Percentiles rank a stretch among this genome's conserved stretches.
Conservation (phyloP, 2,797 vertebrate genomes). For the Onychomys arenicola region DNA sequence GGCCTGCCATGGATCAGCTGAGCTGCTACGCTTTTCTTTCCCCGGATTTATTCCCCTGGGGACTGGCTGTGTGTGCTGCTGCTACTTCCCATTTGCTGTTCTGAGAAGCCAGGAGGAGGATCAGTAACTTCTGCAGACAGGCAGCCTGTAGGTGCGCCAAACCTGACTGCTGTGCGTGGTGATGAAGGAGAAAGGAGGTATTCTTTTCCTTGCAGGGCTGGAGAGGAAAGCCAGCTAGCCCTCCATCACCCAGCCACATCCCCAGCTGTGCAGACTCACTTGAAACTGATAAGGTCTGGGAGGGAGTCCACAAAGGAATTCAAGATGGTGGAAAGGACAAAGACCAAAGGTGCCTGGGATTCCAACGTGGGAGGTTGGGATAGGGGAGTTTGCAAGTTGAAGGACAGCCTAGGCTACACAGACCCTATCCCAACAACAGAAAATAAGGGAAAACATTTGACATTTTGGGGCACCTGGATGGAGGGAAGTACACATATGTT, state of each 20-base stretch:
- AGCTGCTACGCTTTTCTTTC: background rate
- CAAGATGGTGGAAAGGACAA: background rate
- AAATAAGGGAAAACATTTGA: background rate
- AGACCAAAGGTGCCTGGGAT: background rate
- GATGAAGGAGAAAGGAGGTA: background rate
- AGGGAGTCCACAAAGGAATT: background rate
- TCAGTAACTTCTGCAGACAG: background rate
- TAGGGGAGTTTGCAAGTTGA: background rate
- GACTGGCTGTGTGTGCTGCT: background rate
- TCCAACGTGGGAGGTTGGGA: background rate
- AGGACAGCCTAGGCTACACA: background rate
- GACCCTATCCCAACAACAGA: background rate
- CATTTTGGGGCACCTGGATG: background rate
- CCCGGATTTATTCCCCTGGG: background rate
- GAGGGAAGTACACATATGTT: background rate
- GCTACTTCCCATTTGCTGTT: background rate
- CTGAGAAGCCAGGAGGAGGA: constrained; percentile 17
- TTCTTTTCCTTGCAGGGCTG: background rate
- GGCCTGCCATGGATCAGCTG: background rate
- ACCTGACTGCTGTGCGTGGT: background rate
- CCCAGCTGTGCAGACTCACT: background rate
- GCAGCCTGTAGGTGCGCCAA: background rate
- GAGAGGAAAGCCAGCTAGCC: background rate
- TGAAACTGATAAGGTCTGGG: background rate
- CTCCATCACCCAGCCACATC: background rate